A percentile compares a stretch with the other conserved stretches of the same genome.
These are phyloP conservation scores for Halichoeres trimaculatus DNA, from an alignment of 2,113 vertebrate species.

Conservation along the genomic window DNA sequence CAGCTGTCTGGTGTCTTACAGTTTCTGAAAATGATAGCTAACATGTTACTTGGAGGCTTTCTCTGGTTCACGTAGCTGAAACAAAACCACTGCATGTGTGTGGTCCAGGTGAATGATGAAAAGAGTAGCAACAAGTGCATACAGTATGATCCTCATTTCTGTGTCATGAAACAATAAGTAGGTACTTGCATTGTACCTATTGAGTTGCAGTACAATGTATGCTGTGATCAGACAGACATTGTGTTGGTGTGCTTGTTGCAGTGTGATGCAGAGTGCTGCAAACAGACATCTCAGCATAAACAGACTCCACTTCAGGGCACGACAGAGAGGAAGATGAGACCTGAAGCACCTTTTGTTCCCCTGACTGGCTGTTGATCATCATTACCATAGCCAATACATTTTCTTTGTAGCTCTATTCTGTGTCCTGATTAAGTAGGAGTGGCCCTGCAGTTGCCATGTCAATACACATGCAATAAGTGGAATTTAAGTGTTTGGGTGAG, in stretches of 20 bases:
- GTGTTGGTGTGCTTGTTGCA: not conserved
- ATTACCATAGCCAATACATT: not conserved
- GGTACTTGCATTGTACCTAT: not conserved
- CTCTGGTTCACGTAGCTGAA: no score
- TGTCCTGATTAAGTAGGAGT: not conserved
- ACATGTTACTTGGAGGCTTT: no score
- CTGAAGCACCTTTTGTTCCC: conserved; percentile 4
- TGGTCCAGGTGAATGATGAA: no score
- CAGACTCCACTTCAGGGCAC: not conserved
- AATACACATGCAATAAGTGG: conserved; percentile 4
- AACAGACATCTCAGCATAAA: conserved; percentile 4
- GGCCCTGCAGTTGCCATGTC: conserved; percentile 34
- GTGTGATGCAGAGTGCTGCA: not conserved
- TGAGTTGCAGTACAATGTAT: no score
- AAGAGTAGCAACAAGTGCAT: no score
- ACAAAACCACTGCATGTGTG: no score
- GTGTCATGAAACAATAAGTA: not conserved
- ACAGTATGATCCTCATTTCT: not conserved
- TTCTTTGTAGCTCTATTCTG: not conserved
- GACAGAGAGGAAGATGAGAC: not conserved
- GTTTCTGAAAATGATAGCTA: no score
- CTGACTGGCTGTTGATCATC: not conserved
- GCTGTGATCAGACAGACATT: not conserved
- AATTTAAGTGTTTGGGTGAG: not conserved
- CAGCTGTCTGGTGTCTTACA: no score